Evolutionary conservation across 2,888 invertebrate species (phyloP).

Genomic region (Eledone cirrhosa): DNA sequence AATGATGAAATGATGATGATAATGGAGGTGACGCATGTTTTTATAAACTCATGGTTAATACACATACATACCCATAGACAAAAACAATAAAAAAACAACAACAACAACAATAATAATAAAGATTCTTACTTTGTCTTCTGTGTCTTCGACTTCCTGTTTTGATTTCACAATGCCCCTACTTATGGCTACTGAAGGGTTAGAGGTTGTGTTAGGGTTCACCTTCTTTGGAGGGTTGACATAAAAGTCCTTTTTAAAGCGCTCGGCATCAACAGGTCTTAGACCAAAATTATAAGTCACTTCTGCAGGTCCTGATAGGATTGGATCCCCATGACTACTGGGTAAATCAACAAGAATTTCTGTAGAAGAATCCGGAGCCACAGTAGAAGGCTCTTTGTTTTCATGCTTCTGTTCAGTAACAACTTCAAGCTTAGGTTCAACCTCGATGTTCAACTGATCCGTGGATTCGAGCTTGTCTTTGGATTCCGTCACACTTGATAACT

Average conservation of each 20-base stretch:
- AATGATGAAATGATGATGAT: too few relatives aligned
- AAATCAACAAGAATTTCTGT: neutral
- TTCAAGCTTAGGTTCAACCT: constrained; percentile 33
- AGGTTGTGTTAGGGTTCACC: neutral
- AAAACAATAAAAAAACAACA: too few relatives aligned
- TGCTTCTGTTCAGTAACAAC: constrained; percentile 24
- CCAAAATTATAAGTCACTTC: constrained; percentile 44
- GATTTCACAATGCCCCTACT: neutral
- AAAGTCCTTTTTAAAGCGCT: constrained; percentile 55
- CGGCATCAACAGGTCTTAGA: constrained; percentile 50
- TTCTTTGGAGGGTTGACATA: constrained; percentile 42
- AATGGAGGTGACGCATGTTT: too few relatives aligned
- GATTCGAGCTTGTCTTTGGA: constrained; percentile 36
- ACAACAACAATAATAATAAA: too few relatives aligned
- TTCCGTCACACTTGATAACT: constrained; percentile 43
- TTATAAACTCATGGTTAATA: too few relatives aligned
- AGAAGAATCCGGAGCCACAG: neutral
- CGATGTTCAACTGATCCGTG: constrained; percentile 35
- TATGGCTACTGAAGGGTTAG: neutral
- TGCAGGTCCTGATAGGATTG: too few relatives aligned
- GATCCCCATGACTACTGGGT: neutral
- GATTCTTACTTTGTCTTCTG: constrained; percentile 44
- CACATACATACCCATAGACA: too few relatives aligned
- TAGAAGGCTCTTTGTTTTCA: neutral
- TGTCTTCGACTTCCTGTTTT: constrained; percentile 35